A percentile compares a stretch with the other conserved stretches of the same genome.
Evolutionary conservation across 2,888 invertebrate species (phyloP).

Genomic region (Drosophila meridionalis): DNA sequence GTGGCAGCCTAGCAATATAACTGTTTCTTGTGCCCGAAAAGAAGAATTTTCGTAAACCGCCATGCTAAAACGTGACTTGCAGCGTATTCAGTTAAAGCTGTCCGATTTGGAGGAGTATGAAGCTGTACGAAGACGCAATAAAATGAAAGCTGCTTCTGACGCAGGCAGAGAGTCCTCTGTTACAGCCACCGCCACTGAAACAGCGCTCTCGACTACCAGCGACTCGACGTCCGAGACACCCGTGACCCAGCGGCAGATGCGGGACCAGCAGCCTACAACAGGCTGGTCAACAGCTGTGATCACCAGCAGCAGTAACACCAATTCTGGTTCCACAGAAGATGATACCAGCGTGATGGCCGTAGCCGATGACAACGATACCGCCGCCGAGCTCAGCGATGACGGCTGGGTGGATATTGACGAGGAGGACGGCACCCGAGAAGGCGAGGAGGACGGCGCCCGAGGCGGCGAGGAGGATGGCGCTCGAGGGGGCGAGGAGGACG

Average conservation of each 20-base stretch:
- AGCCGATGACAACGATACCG: slow-evolving; percentile 65
- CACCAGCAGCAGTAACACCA: slow-evolving; percentile 46
- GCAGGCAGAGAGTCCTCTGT: slow-evolving; percentile 23
- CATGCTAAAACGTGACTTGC: slow-evolving; percentile 64
- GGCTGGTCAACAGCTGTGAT: slow-evolving; percentile 47
- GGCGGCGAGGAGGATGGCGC: neutral
- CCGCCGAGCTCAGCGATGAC: slow-evolving; percentile 67
- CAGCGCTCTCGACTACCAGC: slow-evolving; percentile 32
- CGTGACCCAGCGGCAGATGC: slow-evolving; percentile 45
- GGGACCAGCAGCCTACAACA: slow-evolving; percentile 16
- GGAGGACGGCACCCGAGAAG: slow-evolving; percentile 57
- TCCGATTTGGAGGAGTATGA: slow-evolving; percentile 62
- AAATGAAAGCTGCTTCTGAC: slow-evolving; percentile 22
- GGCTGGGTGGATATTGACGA: slow-evolving; percentile 67
- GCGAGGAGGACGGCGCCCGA: neutral
- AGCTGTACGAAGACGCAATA: slow-evolving; percentile 48
- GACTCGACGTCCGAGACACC: slow-evolving; percentile 49
- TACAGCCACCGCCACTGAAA: slow-evolving; percentile 46
- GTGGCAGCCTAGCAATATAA: slow-evolving; percentile 53
- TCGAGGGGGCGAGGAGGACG: neutral
- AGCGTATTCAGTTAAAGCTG: slow-evolving; percentile 52
- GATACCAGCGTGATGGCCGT: slow-evolving; percentile 67
- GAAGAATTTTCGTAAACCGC: slow-evolving; percentile 1
- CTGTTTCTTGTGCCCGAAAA: slow-evolving; percentile 31
- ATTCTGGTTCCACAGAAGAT: slow-evolving; percentile 66